Evolutionary conservation across 2,888 invertebrate species (phyloP), one percentile per base, ranked within the genome.

Genomic region (Podabrus alpinus): DNA sequence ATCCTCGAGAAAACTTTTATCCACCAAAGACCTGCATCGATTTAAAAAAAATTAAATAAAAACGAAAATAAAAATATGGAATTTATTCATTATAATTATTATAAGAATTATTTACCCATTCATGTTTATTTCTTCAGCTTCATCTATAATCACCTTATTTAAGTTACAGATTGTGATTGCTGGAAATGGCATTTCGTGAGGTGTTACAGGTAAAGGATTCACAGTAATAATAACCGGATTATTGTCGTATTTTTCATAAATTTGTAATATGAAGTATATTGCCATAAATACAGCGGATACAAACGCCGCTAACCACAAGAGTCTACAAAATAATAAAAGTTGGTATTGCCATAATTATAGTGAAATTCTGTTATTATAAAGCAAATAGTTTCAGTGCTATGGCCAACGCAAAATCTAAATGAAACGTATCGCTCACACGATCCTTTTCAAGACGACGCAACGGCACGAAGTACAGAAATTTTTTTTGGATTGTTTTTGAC

Each of bases 151-250:
- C 0, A 93, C 94, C 84, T 94, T 94, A 85, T 95, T 96, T 85
- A 94, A 92, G 84, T 95, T 95, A 85, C 96, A 96, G 76, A 96
- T 91, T 0, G 95, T 95, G 1, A 96, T 88, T 0, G 95, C 93
- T 0, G 95, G 95, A 86, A 95, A 95, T 0, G 95, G 95, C 74
- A 95, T 90, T 72, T 91, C 88, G 2, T 89, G 89, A 0, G 95
- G 88, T 0, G 90, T 89, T 75, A 92, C 92, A 67, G 92, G 91
- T 80, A 91, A 90, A 0, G 95, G 93, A 83, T 93, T 94, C 74
- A 95, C 90, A 82, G 92, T 93, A 71, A 95, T 93, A 70, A 95
- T 94, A 82, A 95, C 93, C 0, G 95, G 95, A 2, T 91, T 90
- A 11, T 89, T 88, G 7, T 90, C 88, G 93, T 94, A 95, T 84